Evolutionary conservation across 2,888 invertebrate genomes (phyloP).

Genomic region (Cantharis lateralis): DNA sequence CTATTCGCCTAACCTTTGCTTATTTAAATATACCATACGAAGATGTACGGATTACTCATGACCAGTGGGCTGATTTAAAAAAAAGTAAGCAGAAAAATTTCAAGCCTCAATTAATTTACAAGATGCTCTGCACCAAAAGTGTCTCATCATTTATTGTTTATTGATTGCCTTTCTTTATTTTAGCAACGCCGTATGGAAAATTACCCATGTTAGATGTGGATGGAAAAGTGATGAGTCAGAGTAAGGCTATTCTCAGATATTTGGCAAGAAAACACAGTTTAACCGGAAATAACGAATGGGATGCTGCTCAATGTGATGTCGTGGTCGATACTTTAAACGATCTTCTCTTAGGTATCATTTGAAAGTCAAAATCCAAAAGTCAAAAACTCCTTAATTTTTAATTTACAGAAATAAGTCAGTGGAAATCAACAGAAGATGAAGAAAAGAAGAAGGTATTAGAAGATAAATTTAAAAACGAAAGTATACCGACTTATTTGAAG

Average conservation of each 20-base stretch:
- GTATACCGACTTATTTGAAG: background rate
- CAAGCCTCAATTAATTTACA: no score
- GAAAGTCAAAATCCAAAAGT: background rate
- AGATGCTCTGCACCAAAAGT: no score
- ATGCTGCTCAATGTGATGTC: conserved; percentile 64
- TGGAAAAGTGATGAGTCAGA: conserved; percentile 64
- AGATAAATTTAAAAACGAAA: background rate
- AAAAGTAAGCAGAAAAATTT: no score
- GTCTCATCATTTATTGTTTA: no score
- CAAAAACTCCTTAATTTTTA: background rate
- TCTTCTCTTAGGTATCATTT: conserved; percentile 53
- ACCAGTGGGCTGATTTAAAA: background rate
- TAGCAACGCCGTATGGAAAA: conserved; percentile 62
- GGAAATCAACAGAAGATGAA: background rate
- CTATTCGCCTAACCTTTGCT: background rate
- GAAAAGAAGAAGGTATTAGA: background rate
- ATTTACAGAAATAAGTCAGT: background rate
- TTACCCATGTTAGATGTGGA: conserved; percentile 66
- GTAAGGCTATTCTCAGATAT: conserved; percentile 63
- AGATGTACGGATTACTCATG: background rate
- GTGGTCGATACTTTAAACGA: conserved; percentile 64
- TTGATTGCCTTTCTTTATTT: conserved; percentile 32
- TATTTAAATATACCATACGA: background rate
- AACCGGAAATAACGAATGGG: conserved; percentile 60
- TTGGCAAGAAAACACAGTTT: conserved; percentile 64